Percentiles rank a stretch among this genome's conserved stretches.
These are phyloP conservation scores for Eurosta solidaginis DNA, from an alignment of 1,140 invertebrate species.

Conservation along the genomic window DNA sequence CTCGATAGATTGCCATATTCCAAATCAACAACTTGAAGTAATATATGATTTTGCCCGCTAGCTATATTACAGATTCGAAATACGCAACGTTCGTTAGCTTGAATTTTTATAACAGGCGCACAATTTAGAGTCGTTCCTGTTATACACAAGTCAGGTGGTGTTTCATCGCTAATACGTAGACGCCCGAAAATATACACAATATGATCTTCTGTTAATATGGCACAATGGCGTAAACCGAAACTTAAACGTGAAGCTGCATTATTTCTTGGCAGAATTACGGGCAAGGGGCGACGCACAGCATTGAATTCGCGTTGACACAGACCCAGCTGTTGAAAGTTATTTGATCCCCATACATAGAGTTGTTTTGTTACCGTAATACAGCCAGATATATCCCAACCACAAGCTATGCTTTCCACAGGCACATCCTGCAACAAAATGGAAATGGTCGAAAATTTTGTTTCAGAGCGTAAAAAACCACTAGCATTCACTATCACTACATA, in stretches of 20 bases:
- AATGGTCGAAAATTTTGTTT: not conserved
- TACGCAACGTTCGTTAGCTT: slow-evolving; percentile 43
- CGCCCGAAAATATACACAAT: slow-evolving; percentile 53
- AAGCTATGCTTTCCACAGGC: slow-evolving; percentile 66
- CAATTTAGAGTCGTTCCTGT: slow-evolving; percentile 50
- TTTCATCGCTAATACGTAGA: slow-evolving; percentile 45
- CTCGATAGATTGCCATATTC: slow-evolving; percentile 34
- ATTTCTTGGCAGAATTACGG: slow-evolving; percentile 50
- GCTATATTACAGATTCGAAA: slow-evolving; percentile 47
- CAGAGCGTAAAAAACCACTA: not conserved
- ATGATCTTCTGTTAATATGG: slow-evolving; percentile 67
- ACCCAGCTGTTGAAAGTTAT: slow-evolving; percentile 74
- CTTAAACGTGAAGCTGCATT: slow-evolving; percentile 58
- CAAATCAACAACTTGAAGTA: slow-evolving; percentile 62
- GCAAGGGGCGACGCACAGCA: slow-evolving; percentile 58
- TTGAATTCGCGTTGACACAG: slow-evolving; percentile 63
- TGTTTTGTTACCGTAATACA: slow-evolving; percentile 69
- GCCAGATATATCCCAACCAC: slow-evolving; percentile 75
- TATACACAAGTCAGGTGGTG: slow-evolving; percentile 51
- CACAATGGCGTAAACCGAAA: slow-evolving; percentile 72
- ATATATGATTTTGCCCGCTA: slow-evolving; percentile 76
- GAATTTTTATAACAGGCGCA: slow-evolving; percentile 48
- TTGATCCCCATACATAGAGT: slow-evolving; percentile 77
- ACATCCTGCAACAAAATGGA: slow-evolving; percentile 58
- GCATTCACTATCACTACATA: no score